Percentiles rank a stretch among this genome's conserved stretches.
Evolutionary conservation across 2,888 invertebrate species (phyloP).

Genomic region (Serrognathus titanus): DNA sequence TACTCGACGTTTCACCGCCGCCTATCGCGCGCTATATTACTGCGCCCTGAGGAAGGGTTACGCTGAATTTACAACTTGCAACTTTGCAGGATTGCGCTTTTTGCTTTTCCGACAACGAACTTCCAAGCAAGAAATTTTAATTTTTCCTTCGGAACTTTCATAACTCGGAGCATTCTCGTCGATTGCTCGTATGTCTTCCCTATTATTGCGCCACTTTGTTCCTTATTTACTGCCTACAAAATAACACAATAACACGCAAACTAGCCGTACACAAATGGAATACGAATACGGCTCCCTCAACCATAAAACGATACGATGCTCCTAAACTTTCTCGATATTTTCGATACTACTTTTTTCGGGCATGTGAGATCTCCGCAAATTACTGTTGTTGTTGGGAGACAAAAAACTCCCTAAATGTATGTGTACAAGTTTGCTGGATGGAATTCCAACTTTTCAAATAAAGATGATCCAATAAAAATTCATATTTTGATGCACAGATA

Average conservation of each 20-base stretch:
- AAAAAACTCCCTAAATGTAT: not conserved
- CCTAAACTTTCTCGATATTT: not conserved
- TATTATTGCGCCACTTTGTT: too few relatives aligned
- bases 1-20: conserved; percentile 46
- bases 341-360: not conserved
- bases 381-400: not conserved
- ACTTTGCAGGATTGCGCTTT: conserved; percentile 42
- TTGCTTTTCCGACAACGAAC: conserved; percentile 25
- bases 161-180: conserved; percentile 22
- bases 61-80: conserved; percentile 42
- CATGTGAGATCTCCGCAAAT: not conserved
- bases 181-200: conserved; percentile 16
- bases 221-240: too few relatives aligned
- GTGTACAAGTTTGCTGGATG: not conserved
- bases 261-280: not conserved
- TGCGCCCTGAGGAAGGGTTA: conserved; percentile 41
- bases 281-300: not conserved
- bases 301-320: conserved; percentile 1
- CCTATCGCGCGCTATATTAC: conserved; percentile 37
- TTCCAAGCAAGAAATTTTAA: conserved; percentile 34
- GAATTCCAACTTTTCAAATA: not conserved
- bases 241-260: not conserved
- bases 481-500: too few relatives aligned
- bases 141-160: conserved; percentile 35
- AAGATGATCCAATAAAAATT: not conserved